phyloP scores from a whole-genome alignment of 2,888 invertebrate genomes.

The Agriopis leucophaearia region DNA sequence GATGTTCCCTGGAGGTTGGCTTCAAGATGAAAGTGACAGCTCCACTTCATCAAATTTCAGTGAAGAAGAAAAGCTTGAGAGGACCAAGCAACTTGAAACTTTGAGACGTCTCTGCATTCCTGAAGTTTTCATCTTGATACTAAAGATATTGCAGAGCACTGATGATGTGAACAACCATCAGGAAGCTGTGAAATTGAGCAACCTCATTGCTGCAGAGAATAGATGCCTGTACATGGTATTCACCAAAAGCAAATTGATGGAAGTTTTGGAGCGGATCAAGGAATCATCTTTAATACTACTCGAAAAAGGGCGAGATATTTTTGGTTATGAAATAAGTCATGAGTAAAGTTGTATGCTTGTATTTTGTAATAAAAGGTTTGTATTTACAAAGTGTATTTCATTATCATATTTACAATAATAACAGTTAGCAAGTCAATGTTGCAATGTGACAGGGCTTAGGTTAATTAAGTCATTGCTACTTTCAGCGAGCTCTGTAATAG shows the following conservation, averaged over 20 bases:
- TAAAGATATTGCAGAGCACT: slow-evolving; percentile 92
- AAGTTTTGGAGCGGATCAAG: slow-evolving; percentile 91
- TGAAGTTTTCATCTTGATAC: slow-evolving; percentile 91
- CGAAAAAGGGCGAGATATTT: slow-evolving; percentile 93
- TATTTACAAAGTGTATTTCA: slow-evolving; percentile 57
- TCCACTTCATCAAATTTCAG: slow-evolving; percentile 77
- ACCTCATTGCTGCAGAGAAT: slow-evolving; percentile 92
- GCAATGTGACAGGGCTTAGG: slow-evolving; percentile 87
- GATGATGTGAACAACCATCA: slow-evolving; percentile 92
- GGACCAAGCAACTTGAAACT: slow-evolving; percentile 90
- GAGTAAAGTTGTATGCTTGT: slow-evolving; percentile 50
- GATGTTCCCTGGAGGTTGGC: slow-evolving; percentile 96
- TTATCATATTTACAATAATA: slow-evolving; percentile 49
- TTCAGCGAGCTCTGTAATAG: slow-evolving; percentile 97
- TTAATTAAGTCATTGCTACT: slow-evolving; percentile 97
- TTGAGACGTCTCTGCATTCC: slow-evolving; percentile 94
- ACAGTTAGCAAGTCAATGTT: slow-evolving; percentile 18
- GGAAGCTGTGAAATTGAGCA: slow-evolving; percentile 89
- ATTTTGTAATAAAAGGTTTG: slow-evolving; percentile 67
- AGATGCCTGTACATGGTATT: slow-evolving; percentile 93
- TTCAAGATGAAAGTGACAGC: slow-evolving; percentile 89
- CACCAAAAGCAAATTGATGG: slow-evolving; percentile 91
- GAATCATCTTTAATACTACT: slow-evolving; percentile 92
- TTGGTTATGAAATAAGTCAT: slow-evolving; percentile 88
- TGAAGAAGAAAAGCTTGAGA: slow-evolving; percentile 80